Base-by-base conservation (phyloP, 2,113 vertebrate species). In the Halcyon senegalensis region DNA sequence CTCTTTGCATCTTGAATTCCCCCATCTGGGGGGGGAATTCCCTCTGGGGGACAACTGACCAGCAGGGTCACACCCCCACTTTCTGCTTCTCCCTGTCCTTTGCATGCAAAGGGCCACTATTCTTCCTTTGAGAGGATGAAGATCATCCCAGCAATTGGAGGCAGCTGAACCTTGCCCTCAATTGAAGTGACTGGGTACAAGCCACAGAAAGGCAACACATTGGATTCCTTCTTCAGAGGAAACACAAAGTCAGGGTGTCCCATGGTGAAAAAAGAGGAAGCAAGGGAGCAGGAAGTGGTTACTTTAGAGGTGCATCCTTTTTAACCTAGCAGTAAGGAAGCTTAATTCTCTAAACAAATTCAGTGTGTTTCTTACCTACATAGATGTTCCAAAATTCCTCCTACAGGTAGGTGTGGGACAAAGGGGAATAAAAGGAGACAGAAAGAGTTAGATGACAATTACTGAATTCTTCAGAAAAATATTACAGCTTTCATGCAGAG, bases 381-480 rank as follows among this genome's bases (percentile, higher is more conserved):
- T 99, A 99, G 90, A 75, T 39, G 86, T 96, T 98, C 99, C 99
- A 99, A 97, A 99, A 99, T 94, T 98, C 98, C 37, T 97, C 72
- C 99, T 99, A 97, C 25, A 84, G 44, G 39, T 53, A 79, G 39
- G 30, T 75, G 39, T 68, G 87, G 88, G 55, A 81, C 63, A 89
- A 89, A 80, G 43, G 89, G 94, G 87, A 68, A 89, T 18, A 93
- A 92, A 90, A 95, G 66, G 31, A 94, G 59, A 87, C 30, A 82
- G 37, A 85, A 90, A 78, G 30, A 93, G 78, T 83, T 92, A 88
- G 44, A 31, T 69, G 30, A 41, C 28, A 56, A 74, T 96, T 84
- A 94, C n/a, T 12, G 21, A 84, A 82, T 74, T 86, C 33, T 55
- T 84, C 41, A 86, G 35, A 89, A 85, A 87, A 84, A 82, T 35